Conservation (phyloP, 2,113 vertebrate species). For the Caranx melampygus region DNA sequence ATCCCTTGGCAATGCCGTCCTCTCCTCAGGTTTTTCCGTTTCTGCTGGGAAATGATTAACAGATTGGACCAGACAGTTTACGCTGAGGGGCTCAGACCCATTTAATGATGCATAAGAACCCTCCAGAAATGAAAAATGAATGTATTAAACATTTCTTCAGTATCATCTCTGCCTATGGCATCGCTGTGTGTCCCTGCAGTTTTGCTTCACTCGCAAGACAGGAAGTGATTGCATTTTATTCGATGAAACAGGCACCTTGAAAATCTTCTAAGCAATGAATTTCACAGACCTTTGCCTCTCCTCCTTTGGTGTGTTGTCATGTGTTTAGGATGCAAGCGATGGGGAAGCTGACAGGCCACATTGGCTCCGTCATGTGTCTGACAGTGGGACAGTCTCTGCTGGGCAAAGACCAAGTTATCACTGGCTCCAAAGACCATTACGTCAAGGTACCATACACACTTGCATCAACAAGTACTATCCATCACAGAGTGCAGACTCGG, state of each 20-base stretch:
- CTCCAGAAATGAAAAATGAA: slow-evolving; percentile 62
- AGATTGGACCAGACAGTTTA: slow-evolving; percentile 61
- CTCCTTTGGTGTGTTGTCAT: background rate
- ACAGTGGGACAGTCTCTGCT: slow-evolving; percentile 90
- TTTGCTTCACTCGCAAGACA: slow-evolving; percentile 33
- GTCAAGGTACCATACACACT: slow-evolving; percentile 88
- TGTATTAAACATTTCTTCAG: slow-evolving; percentile 45
- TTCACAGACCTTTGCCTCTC: slow-evolving; percentile 47
- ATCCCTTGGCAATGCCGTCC: background rate
- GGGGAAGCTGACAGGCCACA: slow-evolving; percentile 95
- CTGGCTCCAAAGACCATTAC: slow-evolving; percentile 97
- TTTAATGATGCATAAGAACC: slow-evolving; percentile 61
- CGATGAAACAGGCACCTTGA: slow-evolving; percentile 36
- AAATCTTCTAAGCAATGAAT: slow-evolving; percentile 40
- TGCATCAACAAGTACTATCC: background rate
- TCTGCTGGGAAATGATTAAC: slow-evolving; percentile 52
- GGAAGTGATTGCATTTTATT: slow-evolving; percentile 56
- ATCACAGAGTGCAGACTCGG: background rate
- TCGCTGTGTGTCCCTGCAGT: slow-evolving; percentile 43
- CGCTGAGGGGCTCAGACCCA: slow-evolving; percentile 52
- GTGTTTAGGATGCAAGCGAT: slow-evolving; percentile 89
- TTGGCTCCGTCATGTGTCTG: slow-evolving; percentile 96
- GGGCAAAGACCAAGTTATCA: slow-evolving; percentile 95
- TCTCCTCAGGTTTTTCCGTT: slow-evolving; percentile 28
- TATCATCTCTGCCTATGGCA: slow-evolving; percentile 45